Conservation (phyloP, 1,140 invertebrate genomes). For the Coenobita brevimanus region DNA sequence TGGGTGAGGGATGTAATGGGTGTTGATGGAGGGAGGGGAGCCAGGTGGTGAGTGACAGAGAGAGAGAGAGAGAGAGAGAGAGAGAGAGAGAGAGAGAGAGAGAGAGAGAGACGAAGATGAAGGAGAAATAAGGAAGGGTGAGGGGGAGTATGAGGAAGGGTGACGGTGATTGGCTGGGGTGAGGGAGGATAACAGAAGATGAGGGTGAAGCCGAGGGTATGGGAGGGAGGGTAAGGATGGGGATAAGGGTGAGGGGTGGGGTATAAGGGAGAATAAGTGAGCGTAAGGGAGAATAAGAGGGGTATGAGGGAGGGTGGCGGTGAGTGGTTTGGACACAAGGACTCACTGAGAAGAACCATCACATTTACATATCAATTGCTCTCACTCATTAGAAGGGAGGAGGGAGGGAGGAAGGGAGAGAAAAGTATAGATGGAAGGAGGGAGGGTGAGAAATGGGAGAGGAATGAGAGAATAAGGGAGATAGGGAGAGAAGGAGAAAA, state of each 20-base stretch:
- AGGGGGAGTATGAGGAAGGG: conserved; percentile 20
- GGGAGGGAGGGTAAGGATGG: neutral
- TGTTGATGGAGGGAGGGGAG: no score
- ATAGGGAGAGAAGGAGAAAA: neutral
- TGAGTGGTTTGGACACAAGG: no score
- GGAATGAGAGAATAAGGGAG: neutral
- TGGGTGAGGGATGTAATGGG: neutral
- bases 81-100: conserved; percentile 25
- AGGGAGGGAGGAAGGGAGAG: neutral
- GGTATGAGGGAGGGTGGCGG: no score
- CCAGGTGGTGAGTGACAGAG: neutral
- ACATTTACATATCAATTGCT: no score
- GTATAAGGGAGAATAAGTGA: neutral
- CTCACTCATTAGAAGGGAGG: neutral
- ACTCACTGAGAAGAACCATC: no score
- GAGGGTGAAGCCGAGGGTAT: no score
- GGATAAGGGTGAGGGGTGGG: neutral
- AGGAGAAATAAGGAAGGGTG: conserved; percentile 1
- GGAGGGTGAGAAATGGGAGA: neutral
- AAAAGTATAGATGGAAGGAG: neutral
- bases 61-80: conserved; percentile 19
- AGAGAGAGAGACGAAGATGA: neutral
- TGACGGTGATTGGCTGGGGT: neutral
- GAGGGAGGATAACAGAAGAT: no score
- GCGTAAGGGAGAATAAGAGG: neutral